phyloP scores from a whole-genome alignment of 2,797 vertebrate species.

The Galaxias olidus region DNA sequence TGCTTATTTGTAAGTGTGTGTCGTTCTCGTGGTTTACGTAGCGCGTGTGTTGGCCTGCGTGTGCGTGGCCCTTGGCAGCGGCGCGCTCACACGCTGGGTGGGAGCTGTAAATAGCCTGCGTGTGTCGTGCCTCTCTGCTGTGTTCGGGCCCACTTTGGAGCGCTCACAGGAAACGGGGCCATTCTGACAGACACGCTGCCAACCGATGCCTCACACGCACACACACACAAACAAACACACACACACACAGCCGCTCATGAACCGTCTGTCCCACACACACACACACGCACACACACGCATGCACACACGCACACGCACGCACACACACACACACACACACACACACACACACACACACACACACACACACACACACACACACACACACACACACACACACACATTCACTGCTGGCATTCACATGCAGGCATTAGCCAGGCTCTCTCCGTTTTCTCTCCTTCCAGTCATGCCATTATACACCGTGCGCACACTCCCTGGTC shows the following conservation, averaged over 20 bases:
- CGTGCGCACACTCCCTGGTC: not conserved
- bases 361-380: constrained; percentile 36
- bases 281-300: constrained; percentile 25
- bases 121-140: constrained; percentile 78
- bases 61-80: constrained; percentile 67
- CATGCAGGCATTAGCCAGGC: constrained; percentile 16
- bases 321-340: constrained; percentile 11
- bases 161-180: constrained; percentile 81
- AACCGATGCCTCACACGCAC: constrained; percentile 60
- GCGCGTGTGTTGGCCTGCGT: constrained; percentile 41
- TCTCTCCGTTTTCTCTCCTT: not conserved
- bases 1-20: not conserved
- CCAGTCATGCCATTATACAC: not conserved
- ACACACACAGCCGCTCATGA: constrained; percentile 70
- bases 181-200: constrained; percentile 75
- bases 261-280: constrained; percentile 61
- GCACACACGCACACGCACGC: constrained; percentile 25
- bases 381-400: constrained; percentile 1
- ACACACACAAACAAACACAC: constrained; percentile 66
- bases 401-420: constrained; percentile 17
- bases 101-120: constrained; percentile 78
- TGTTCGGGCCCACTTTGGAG: constrained; percentile 81
- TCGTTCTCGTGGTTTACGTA: not conserved
- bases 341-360: constrained; percentile 10
- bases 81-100: constrained; percentile 68